Conservation (phyloP, 1,140 invertebrate species). For the Acyrthosiphon pisum region DNA sequence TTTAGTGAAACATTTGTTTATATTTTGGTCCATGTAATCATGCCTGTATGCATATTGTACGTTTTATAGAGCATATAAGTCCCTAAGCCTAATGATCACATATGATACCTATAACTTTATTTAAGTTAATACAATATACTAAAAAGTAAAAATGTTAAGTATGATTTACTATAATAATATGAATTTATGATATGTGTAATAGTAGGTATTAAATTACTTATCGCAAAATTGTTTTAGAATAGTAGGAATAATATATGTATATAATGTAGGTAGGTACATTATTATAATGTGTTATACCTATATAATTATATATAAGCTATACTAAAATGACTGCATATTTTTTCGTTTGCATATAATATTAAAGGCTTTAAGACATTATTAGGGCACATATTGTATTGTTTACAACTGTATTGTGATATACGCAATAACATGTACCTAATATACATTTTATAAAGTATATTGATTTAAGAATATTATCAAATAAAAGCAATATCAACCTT, state of each 20-base stretch:
- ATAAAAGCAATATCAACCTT: not conserved
- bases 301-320: not conserved
- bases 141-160: not conserved
- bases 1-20: not conserved
- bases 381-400: too few species aligned
- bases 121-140: not conserved
- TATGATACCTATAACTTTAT: constrained; percentile 10
- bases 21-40: not conserved
- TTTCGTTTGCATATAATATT: not conserved
- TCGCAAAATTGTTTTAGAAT: not conserved
- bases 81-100: not conserved
- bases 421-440: not conserved
- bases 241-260: not conserved
- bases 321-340: not conserved
- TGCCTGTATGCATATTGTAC: not conserved
- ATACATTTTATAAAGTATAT: too few species aligned
- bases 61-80: not conserved
- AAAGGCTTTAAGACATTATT: too few species aligned
- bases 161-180: not conserved
- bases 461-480: not conserved
- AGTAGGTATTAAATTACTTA: not conserved
- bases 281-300: not conserved
- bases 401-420: not conserved
- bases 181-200: not conserved
- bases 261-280: not conserved